These are phyloP conservation scores for Cordilura impudica DNA, from an alignment of 2,888 invertebrate genomes.

Conservation along the genomic window DNA sequence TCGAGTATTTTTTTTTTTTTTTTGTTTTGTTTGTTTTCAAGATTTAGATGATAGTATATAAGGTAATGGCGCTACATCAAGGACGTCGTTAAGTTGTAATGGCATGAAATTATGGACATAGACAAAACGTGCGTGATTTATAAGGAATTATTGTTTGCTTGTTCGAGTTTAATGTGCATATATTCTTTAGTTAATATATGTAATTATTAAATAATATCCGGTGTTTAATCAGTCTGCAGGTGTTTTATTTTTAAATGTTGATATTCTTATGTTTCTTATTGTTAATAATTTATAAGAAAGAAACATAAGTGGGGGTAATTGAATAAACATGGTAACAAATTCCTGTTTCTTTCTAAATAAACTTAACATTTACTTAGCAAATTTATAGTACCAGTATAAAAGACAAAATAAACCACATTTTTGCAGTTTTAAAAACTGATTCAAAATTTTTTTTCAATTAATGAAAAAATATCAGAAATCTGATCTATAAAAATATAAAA, in stretches of 20 bases:
- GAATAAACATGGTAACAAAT: too few relatives aligned
- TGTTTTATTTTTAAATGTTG: background rate
- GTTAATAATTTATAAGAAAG: slow-evolving; percentile 22
- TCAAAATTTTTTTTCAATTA: too few relatives aligned
- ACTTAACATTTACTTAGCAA: too few relatives aligned
- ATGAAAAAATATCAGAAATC: too few relatives aligned
- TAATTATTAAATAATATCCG: background rate
- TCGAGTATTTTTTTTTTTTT: background rate
- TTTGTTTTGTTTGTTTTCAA: background rate
- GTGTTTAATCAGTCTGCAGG: background rate
- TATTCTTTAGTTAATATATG: background rate
- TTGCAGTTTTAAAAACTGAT: too few relatives aligned
- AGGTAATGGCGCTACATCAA: slow-evolving; percentile 45
- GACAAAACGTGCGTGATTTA: background rate
- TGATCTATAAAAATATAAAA: too few relatives aligned
- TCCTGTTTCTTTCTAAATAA: too few relatives aligned
- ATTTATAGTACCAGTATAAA: too few relatives aligned
- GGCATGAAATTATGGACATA: background rate
- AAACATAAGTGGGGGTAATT: too few relatives aligned
- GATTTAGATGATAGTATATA: background rate
- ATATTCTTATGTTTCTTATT: background rate
- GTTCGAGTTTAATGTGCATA: background rate
- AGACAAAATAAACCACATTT: too few relatives aligned
- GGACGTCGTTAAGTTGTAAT: slow-evolving; percentile 64
- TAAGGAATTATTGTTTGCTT: background rate